These are phyloP conservation scores for Caranx melampygus DNA, from an alignment of 2,113 vertebrate species.

Conservation along the genomic window DNA sequence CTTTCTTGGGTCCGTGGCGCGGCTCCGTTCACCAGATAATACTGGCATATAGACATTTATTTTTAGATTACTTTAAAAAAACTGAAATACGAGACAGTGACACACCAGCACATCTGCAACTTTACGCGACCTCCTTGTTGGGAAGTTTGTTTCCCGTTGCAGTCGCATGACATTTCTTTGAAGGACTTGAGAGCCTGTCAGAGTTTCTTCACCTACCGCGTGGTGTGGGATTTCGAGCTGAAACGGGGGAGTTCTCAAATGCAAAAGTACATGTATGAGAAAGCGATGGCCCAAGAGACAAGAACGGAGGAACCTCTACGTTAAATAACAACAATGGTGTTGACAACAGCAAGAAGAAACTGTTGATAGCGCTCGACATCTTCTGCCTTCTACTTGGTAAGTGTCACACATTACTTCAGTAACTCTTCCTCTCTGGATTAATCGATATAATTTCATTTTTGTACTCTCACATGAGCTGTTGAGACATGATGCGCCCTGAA, in stretches of 20 bases:
- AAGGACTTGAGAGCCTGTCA: conserved; percentile 54
- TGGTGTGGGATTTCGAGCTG: conserved; percentile 71
- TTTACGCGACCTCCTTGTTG: conserved; percentile 47
- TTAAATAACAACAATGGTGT: conserved; percentile 89
- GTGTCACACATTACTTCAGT: conserved; percentile 58
- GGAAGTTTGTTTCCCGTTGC: conserved; percentile 39
- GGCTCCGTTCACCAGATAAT: conserved; percentile 15
- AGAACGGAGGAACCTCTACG: conserved; percentile 94
- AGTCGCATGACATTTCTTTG: conserved; percentile 57
- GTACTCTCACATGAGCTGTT: too few species aligned
- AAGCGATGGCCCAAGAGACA: conserved; percentile 94
- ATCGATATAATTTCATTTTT: too few species aligned
- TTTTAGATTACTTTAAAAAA: background rate
- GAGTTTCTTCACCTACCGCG: conserved; percentile 44
- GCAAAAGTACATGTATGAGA: conserved; percentile 98
- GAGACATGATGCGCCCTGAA: too few species aligned
- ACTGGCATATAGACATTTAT: background rate
- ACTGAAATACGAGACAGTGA: conserved; percentile 20
- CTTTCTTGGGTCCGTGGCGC: conserved; percentile 36
- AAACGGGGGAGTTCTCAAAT: conserved; percentile 81
- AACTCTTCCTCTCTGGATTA: background rate
- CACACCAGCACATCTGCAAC: conserved; percentile 41
- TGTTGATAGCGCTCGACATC: conserved; percentile 92
- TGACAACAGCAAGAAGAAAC: conserved; percentile 89
- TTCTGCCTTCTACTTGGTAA: conserved; percentile 96